Base-by-base conservation (phyloP, 2,113 vertebrate genomes). In the Sander lucioperca region DNA sequence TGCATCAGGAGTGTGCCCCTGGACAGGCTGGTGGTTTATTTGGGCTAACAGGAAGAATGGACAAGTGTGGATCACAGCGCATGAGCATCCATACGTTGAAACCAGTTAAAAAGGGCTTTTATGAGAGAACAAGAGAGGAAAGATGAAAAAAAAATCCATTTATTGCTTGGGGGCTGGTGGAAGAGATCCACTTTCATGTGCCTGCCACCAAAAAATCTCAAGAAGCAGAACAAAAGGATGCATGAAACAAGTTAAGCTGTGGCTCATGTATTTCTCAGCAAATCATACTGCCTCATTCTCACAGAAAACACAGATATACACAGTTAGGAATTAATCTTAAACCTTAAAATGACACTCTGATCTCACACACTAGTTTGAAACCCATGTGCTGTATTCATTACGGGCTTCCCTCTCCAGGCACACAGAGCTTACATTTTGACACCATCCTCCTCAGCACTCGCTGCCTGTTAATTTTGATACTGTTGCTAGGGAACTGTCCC, bases 401-500 rank as follows among this genome's bases (percentile, higher is more conserved):
- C 19, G 15, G 69, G 68, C 74, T 86, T 19, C 54, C 30, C 36
- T 80, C 81, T 86, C 59, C 77, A 77, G 83, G 83, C 65, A 3
- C 65, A 63, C 39, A 57, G 27, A 25, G 21, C 82, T 92, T 73
- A 76, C 79, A 81, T 91, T 85, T 86, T 84, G 82, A 89, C 89
- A 87, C 82, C 78, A 21, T 79, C 63, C 68, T 84, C 76, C 74
- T 75, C 74, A 45, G 66, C 66, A 39, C 64, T 77, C 11, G 9
- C 79, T 78, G 88, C 71, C 79, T 90, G 84, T 88, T 91, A 88
- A 83, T 93, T 91, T 91, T 88, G 88, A 91, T 90, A 64, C 71
- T 11, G 93, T 94, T 95, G 93, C 93, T 93, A 95, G 85, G 94
- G 75, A 94, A 94, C 92, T 80, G 69, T 91, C 87, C 90, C 90